Conservation (phyloP, 1,140 invertebrate genomes). For the Pygmarrhopalites habei region DNA sequence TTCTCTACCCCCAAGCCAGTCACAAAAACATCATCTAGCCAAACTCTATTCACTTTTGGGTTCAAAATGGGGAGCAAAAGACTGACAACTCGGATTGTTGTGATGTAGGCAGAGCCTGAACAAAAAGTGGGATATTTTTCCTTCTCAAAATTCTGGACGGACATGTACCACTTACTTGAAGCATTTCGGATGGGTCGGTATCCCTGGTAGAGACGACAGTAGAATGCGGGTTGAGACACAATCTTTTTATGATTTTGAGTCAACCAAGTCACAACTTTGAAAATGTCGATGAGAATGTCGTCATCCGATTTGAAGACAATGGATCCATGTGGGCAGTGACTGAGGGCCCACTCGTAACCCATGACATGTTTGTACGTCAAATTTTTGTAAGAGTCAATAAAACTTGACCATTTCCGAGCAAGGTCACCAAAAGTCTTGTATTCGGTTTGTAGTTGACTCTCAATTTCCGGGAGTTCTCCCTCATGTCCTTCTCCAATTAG, state of each 20-base stretch:
- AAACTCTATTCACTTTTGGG: constrained; percentile 45
- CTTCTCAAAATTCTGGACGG: constrained; percentile 40
- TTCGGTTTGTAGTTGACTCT: not conserved
- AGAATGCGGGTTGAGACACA: constrained; percentile 35
- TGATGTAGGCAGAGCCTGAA: constrained; percentile 53
- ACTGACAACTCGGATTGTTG: constrained; percentile 59
- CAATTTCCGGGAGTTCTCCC: not conserved
- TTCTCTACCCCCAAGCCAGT: constrained; percentile 46
- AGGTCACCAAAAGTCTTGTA: constrained; percentile 35
- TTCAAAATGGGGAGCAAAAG: constrained; percentile 23
- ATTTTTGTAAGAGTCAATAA: constrained; percentile 47
- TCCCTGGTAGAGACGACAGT: not conserved
- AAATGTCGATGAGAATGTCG: constrained; percentile 49
- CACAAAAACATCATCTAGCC: constrained; percentile 51
- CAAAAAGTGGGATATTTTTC: constrained; percentile 45
- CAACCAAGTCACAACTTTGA: constrained; percentile 42
- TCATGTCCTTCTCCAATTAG: not conserved
- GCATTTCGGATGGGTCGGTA: constrained; percentile 3
- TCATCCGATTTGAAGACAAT: constrained; percentile 50
- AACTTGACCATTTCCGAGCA: constrained; percentile 42
- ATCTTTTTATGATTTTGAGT: constrained; percentile 38
- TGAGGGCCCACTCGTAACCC: constrained; percentile 46
- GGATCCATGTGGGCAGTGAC: constrained; percentile 43
- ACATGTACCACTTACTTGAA: constrained; percentile 45
- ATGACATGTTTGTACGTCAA: constrained; percentile 49